Evolutionary conservation across 2,113 vertebrate genomes (phyloP).

Genomic region (Erpornis zantholeuca): DNA sequence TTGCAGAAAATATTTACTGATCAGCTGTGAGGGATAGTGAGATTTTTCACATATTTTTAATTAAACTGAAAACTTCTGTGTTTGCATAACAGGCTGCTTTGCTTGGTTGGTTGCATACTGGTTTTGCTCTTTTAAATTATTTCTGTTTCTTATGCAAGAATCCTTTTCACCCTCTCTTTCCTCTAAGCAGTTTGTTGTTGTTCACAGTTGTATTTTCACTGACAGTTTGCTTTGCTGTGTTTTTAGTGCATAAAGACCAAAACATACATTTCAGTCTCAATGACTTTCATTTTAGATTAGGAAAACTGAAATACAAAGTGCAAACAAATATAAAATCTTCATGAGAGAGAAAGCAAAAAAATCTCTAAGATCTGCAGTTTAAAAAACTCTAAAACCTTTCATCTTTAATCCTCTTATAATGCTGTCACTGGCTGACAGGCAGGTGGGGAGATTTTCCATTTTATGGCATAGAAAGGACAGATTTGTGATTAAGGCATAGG

Average conservation of each 20-base stretch:
- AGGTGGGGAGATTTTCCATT: constrained; percentile 25
- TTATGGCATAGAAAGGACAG: not conserved
- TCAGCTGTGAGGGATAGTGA: not conserved
- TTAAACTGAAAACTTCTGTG: not conserved
- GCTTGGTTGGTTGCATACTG: not conserved
- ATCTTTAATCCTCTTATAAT: constrained; percentile 48
- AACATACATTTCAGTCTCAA: constrained; percentile 21
- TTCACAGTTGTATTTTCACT: constrained; percentile 40
- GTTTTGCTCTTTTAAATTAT: constrained; percentile 29
- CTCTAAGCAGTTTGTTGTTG: constrained; percentile 26
- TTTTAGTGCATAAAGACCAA: constrained; percentile 34
- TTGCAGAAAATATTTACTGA: constrained; percentile 8
- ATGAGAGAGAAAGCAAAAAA: constrained; percentile 22
- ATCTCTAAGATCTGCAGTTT: constrained; percentile 40
- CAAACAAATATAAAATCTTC: constrained; percentile 59
- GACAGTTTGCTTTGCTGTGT: constrained; percentile 45
- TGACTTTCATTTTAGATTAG: constrained; percentile 50
- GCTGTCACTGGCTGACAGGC: constrained; percentile 11
- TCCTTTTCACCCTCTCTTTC: constrained; percentile 11
- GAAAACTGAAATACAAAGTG: constrained; percentile 44
- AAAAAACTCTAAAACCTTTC: constrained; percentile 39
- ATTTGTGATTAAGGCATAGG: constrained; percentile 9
- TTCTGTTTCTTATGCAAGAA: constrained; percentile 8
- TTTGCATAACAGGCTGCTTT: not conserved
- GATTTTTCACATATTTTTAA: constrained; percentile 2